Conservation (phyloP, 2,888 invertebrate genomes). For the Ormia ochracea region DNA sequence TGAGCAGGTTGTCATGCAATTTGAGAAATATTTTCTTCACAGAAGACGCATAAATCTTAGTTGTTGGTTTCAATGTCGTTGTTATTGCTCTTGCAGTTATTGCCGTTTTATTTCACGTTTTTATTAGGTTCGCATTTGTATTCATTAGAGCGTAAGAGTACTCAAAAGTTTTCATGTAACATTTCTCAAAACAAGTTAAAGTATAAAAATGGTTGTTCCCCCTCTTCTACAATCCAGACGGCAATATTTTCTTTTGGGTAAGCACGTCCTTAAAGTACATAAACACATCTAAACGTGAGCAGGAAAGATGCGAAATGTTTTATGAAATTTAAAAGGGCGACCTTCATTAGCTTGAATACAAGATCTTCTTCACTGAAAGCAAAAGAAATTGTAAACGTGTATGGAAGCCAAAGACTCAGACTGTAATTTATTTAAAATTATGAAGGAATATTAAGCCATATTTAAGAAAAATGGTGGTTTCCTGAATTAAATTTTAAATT, state of each 20-base stretch:
- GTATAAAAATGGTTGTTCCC: background rate
- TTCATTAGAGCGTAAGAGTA: constrained; percentile 52
- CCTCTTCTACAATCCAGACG: background rate
- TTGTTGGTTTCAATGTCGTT: background rate
- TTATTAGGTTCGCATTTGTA: constrained; percentile 18
- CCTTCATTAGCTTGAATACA: no score
- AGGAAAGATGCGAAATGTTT: no score
- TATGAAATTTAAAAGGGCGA: no score
- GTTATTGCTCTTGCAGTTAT: background rate
- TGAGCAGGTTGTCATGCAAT: background rate
- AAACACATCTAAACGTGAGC: constrained; percentile 1
- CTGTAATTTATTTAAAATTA: no score
- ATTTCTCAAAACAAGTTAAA: background rate
- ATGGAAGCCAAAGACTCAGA: no score
- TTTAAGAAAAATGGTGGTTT: no score
- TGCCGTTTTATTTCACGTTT: background rate
- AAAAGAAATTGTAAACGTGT: no score
- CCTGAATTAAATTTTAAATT: no score
- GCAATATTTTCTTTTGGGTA: constrained; percentile 4
- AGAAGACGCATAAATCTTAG: background rate
- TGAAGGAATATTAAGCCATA: no score
- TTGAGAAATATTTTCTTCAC: background rate
- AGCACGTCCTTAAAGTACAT: constrained; percentile 12
- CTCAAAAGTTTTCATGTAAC: constrained; percentile 27
- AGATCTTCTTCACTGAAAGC: no score